phyloP scores from a whole-genome alignment of 2,113 vertebrate genomes.

The Macquaria australasica region DNA sequence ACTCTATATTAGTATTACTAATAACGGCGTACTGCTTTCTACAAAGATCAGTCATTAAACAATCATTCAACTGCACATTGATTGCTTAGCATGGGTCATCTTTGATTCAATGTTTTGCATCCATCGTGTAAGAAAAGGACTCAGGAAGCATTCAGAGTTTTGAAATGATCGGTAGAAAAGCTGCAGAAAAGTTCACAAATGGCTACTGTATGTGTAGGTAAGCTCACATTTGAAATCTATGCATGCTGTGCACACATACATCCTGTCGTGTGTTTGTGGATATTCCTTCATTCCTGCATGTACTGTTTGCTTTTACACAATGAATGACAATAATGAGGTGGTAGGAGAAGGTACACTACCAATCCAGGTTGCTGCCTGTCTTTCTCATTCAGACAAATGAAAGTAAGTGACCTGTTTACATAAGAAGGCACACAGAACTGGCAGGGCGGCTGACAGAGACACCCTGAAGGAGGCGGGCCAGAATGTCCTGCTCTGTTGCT shows the following conservation, averaged over 20 bases:
- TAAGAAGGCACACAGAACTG: conserved; percentile 58
- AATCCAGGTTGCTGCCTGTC: conserved; percentile 24
- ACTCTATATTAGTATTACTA: background rate
- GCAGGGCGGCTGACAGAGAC: conserved; percentile 49
- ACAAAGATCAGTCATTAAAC: conserved; percentile 1
- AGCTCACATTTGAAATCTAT: background rate
- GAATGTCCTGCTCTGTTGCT: conserved; percentile 54
- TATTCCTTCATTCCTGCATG: background rate
- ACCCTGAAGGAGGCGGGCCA: conserved; percentile 60
- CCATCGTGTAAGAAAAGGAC: background rate
- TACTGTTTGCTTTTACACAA: background rate
- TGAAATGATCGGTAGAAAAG: background rate
- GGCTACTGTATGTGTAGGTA: background rate
- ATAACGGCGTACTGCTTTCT: conserved; percentile 9
- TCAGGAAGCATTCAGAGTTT: no score
- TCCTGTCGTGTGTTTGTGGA: background rate
- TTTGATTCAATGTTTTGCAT: background rate
- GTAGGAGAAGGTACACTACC: background rate
- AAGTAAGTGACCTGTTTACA: conserved; percentile 72
- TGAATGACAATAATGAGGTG: conserved; percentile 19
- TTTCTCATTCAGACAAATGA: conserved; percentile 50
- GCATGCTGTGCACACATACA: background rate
- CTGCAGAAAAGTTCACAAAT: background rate
- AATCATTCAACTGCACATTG: background rate
- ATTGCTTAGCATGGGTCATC: background rate